phyloP scores from a whole-genome alignment of 2,888 invertebrate species.

The Cenopis cana region DNA sequence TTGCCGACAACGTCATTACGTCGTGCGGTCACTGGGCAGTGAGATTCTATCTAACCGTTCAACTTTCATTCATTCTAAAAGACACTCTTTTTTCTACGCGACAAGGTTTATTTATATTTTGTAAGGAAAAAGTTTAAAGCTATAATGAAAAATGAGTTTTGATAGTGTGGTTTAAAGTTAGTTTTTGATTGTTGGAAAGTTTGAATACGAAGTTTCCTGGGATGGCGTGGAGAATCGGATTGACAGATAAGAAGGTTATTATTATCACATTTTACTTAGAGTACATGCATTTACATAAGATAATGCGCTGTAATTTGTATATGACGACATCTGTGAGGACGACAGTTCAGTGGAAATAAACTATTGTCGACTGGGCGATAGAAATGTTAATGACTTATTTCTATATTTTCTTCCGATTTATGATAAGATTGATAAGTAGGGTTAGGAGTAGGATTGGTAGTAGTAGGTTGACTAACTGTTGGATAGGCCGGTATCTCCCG shows the following conservation, averaged over 20 bases:
- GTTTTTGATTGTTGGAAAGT: conserved; percentile 53
- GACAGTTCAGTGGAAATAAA: conserved; percentile 43
- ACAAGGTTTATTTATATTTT: conserved; percentile 53
- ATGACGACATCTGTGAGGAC: too few species aligned
- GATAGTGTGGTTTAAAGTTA: conserved; percentile 54
- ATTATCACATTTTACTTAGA: conserved; percentile 82
- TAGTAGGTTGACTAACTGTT: background rate
- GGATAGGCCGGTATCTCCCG: too few species aligned
- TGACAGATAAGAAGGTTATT: conserved; percentile 82
- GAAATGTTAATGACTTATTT: conserved; percentile 28
- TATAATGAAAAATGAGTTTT: conserved; percentile 61
- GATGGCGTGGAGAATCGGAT: conserved; percentile 80
- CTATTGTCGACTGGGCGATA: conserved; percentile 27
- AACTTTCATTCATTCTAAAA: conserved; percentile 47
- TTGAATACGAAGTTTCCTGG: conserved; percentile 68
- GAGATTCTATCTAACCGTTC: conserved; percentile 72
- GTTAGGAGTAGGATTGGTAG: too few species aligned
- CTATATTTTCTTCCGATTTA: conserved; percentile 8
- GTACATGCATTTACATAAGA: conserved; percentile 68
- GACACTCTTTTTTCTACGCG: conserved; percentile 49
- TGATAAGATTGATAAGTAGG: too few species aligned
- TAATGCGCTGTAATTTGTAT: conserved; percentile 65
- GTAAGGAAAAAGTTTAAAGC: conserved; percentile 27
- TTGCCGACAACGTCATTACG: conserved; percentile 80
- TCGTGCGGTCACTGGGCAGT: conserved; percentile 71